Evolutionary conservation across 2,888 invertebrate species (phyloP).

Genomic region (Stenurella melanura): DNA sequence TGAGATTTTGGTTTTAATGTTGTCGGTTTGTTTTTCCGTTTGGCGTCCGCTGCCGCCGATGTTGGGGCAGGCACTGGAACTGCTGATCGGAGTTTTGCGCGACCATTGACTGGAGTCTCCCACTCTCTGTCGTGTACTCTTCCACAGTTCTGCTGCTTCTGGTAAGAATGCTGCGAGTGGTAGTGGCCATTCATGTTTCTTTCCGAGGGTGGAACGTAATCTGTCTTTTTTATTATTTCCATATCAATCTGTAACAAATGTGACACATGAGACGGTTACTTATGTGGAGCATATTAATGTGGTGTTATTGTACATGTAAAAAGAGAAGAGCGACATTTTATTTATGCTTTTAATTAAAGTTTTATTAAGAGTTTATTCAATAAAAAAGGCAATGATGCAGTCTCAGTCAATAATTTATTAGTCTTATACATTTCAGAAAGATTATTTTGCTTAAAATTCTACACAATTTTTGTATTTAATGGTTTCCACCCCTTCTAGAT

Average conservation of each 20-base stretch:
- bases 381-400: too few relatives aligned
- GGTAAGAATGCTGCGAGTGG: constrained; percentile 49
- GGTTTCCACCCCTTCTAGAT: too few relatives aligned
- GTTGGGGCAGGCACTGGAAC: constrained; percentile 69
- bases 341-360: constrained; percentile 21
- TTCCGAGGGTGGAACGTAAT: constrained; percentile 70
- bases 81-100: constrained; percentile 63
- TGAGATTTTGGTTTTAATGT: constrained; percentile 41
- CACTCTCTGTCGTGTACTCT: constrained; percentile 61
- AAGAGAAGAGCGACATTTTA: constrained; percentile 8
- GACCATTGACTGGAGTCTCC: constrained; percentile 68
- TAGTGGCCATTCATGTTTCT: constrained; percentile 69
- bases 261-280: constrained; percentile 41
- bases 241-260: constrained; percentile 74
- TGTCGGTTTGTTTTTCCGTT: constrained; percentile 57
- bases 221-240: constrained; percentile 74
- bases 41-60: constrained; percentile 60
- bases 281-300: constrained; percentile 18
- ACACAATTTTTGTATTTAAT: too few relatives aligned
- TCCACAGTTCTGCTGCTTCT: constrained; percentile 55
- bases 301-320: constrained; percentile 25
- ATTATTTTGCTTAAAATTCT: too few relatives aligned
- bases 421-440: too few relatives aligned
- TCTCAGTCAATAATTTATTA: too few relatives aligned
- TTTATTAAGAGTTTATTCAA: not conserved